A percentile compares a stretch with the other conserved stretches of the same genome.
Conservation (phyloP, 2,888 invertebrate species). For the Thera obeliscata region DNA sequence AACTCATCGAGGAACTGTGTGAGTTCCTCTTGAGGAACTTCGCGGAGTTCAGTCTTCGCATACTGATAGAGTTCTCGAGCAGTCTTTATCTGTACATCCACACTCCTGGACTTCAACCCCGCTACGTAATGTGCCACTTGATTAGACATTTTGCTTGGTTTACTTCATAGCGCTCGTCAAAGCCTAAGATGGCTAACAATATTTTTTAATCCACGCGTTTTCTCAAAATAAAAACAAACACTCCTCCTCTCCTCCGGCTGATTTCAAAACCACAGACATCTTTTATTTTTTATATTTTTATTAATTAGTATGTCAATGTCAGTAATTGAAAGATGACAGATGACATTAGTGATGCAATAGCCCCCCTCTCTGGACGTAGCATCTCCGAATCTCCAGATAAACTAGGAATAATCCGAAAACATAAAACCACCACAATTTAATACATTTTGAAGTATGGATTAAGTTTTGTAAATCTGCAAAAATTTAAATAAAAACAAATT, state of each 20-base stretch:
- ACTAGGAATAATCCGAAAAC: too few relatives aligned
- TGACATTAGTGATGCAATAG: too few relatives aligned
- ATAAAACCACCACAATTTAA: too few relatives aligned
- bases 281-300: too few relatives aligned
- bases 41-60: conserved; percentile 95
- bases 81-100: conserved; percentile 92
- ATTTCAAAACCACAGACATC: too few relatives aligned
- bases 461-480: too few relatives aligned
- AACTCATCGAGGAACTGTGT: conserved; percentile 96
- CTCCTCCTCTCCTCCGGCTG: not conserved
- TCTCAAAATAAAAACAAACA: not conserved
- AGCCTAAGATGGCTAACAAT: not conserved
- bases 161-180: conserved; percentile 44
- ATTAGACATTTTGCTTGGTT: conserved; percentile 69
- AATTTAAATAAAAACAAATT: too few relatives aligned
- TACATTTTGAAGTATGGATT: too few relatives aligned
- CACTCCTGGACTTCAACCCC: conserved; percentile 94
- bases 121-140: conserved; percentile 91
- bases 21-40: conserved; percentile 95
- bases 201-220: not conserved
- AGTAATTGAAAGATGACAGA: too few relatives aligned
- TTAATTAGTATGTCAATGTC: too few relatives aligned
- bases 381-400: too few relatives aligned
- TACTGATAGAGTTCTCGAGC: conserved; percentile 95
- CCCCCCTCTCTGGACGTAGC: too few relatives aligned